Evolutionary conservation across 2,113 vertebrate species (phyloP).

Genomic region (Corvus hawaiiensis): DNA sequence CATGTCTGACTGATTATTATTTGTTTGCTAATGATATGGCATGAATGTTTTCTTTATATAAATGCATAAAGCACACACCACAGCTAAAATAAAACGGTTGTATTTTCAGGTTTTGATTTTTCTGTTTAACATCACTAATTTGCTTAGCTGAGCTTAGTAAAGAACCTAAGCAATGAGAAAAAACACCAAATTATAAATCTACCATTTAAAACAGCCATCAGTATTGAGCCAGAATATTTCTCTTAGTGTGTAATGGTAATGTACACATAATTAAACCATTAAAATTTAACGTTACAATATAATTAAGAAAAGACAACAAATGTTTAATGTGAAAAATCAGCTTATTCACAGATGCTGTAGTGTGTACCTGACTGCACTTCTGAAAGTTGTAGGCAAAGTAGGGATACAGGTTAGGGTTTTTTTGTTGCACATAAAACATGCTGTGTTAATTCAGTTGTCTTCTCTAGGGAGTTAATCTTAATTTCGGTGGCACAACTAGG

Average conservation of each 20-base stretch:
- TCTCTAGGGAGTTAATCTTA: slow-evolving; percentile 71
- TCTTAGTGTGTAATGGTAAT: slow-evolving; percentile 2
- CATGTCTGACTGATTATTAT: slow-evolving; percentile 80
- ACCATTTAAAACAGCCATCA: neutral
- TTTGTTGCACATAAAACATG: slow-evolving; percentile 63
- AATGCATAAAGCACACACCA: slow-evolving; percentile 32
- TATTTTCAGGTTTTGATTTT: slow-evolving; percentile 10
- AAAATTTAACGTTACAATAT: slow-evolving; percentile 19
- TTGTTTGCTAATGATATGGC: slow-evolving; percentile 80
- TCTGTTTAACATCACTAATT: slow-evolving; percentile 27
- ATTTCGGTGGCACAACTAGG: slow-evolving; percentile 73
- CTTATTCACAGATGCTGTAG: neutral
- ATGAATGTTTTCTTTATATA: slow-evolving; percentile 70
- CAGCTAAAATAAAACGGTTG: slow-evolving; percentile 49
- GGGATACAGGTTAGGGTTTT: slow-evolving; percentile 52
- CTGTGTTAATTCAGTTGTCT: slow-evolving; percentile 75
- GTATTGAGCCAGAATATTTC: slow-evolving; percentile 3
- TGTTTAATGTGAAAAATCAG: slow-evolving; percentile 33
- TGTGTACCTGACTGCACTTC: neutral
- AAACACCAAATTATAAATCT: slow-evolving; percentile 14
- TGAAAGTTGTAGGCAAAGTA: slow-evolving; percentile 47
- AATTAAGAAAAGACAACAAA: slow-evolving; percentile 34
- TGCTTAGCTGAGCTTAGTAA: slow-evolving; percentile 17
- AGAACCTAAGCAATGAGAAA: neutral
- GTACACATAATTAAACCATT: slow-evolving; percentile 40